Base-by-base conservation (phyloP, 1,140 invertebrate genomes). In the Drosophila auraria region DNA sequence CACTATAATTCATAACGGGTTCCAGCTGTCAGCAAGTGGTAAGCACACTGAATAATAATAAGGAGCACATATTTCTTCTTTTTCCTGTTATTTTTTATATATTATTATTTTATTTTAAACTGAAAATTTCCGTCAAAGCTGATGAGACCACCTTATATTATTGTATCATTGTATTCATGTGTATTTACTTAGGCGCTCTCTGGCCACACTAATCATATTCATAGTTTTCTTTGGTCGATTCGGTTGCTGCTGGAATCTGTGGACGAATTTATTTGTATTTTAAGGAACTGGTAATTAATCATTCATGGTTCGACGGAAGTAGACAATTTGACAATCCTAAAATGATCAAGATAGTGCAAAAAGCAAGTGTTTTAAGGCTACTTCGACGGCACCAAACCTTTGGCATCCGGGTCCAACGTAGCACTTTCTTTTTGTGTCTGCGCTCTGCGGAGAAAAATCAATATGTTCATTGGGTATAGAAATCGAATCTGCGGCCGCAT, bases 341-440 rank as follows among this genome's bases (percentile, higher is more conserved):
- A 7, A 14, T 2, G 5, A 11, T 11, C 2, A 38, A 6, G 11
- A n/a, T 38, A 11, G 17, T 36, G 7, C 5, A 14, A 44, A 20
- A 15, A 0, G 2, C 5, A 4, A 14, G 38, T 33, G 12, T 36
- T 15, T 38, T n/a, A 14, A 7, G 20, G 11, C 17, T 14, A 3
- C n/a, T 20, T 6, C 7, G 7, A 15, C 14, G 7, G 47, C 27
- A 38, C 14, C 25, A 73, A 53, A 38, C 47, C 25, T 17, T 56
- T 51, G 36, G 20, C 68, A 72, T 59, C 69, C 45, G 56, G 71
- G 56, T 74, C 69, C 71, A 74, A 74, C 71, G 71, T 60, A 74
- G 71, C 71, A 74, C 71, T 74, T 74, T 74, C 71, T 74, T 74
- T 73, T 74, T 38, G 65, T 30, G 70, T 14, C 54, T 72, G 45